Evolutionary conservation across 2,888 invertebrate species (phyloP).

Genomic region (Agonopterix heracliana): DNA sequence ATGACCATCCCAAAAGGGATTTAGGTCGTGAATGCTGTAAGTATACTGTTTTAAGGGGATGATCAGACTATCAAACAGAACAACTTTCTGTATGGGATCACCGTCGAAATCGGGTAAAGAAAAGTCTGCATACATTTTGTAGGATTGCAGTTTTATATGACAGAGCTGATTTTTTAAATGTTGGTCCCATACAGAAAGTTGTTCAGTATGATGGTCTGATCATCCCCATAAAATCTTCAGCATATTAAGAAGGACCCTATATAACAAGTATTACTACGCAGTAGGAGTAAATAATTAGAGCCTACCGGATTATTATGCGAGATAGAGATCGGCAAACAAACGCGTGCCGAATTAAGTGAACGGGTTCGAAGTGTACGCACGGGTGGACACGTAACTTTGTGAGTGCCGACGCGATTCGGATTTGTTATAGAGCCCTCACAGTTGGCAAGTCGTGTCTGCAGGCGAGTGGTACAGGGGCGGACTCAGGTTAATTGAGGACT

Average conservation of each 20-base stretch:
- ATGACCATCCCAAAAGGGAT: too few relatives aligned
- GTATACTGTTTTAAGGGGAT: too few relatives aligned
- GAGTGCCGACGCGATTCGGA: conserved; percentile 1
- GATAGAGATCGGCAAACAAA: too few relatives aligned
- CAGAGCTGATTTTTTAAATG: background rate
- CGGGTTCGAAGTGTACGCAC: conserved; percentile 13
- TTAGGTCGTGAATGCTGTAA: too few relatives aligned
- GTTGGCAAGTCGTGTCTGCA: background rate
- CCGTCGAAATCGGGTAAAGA: too few relatives aligned
- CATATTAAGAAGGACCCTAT: too few relatives aligned
- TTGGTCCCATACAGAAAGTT: background rate
- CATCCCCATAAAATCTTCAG: too few relatives aligned
- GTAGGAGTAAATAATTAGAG: too few relatives aligned
- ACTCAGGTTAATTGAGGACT: conserved; percentile 9
- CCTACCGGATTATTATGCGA: too few relatives aligned
- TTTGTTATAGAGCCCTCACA: conserved; percentile 3
- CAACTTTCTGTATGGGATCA: background rate
- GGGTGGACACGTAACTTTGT: conserved; percentile 19
- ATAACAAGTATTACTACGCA: too few relatives aligned
- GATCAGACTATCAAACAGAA: background rate
- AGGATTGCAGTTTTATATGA: background rate
- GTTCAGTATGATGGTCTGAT: background rate
- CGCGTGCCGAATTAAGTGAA: conserved; percentile 19
- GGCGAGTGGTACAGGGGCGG: background rate
- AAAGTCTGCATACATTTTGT: too few relatives aligned